Evolutionary conservation across 2,888 invertebrate genomes (phyloP), one percentile per base, ranked within the genome.

Genomic region (Pheosia gnoma): DNA sequence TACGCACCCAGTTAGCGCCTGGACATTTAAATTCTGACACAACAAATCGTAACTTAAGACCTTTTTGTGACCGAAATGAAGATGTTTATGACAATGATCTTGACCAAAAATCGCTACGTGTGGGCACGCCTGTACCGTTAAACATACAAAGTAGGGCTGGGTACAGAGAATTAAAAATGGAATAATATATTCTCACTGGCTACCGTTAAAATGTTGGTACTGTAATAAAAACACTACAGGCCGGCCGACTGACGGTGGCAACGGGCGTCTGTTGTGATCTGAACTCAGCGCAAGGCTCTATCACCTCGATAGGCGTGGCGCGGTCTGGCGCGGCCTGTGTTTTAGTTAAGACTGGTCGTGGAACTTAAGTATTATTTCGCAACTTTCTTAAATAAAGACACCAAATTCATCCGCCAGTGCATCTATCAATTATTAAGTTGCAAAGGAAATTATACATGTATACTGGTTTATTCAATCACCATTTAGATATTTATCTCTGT

Each of bases 51-150:
- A 63, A 69, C 69, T 73, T 72, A 72, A 70, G 70, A 70, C 55
- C 77, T 70, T 75, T 74, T 72, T 69, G 61, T 65, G 77, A 47
- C 57, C 61, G 49, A 75, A 80, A 77, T 74, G 71, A 75, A 80
- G 77, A 80, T 74, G 68, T 74, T 80, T 80, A 77, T 83, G 81
- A 82, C 78, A 80, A 70, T 78, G 82, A 82, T 81, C 79, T 78
- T 75, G 74, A 66, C 78, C 79, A 79, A 81, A 74, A 63, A 75
- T 67, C 59, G 65, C 73, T 73, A 83, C 90, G 90, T 86, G 89
- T 86, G 87, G 85, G 89, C 87, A 84, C 72, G 86, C 66, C 47
- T 66, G 72, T 89, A 85, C 91, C 90, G 91, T 91, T 83, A 82
- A 59, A 61, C 69, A 63, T 72, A 71, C 71, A 74, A 74, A 62